Evolutionary conservation across 1,140 invertebrate species (phyloP), one percentile per base, ranked within the genome.

Genomic region (Brachionus manjavacas): DNA sequence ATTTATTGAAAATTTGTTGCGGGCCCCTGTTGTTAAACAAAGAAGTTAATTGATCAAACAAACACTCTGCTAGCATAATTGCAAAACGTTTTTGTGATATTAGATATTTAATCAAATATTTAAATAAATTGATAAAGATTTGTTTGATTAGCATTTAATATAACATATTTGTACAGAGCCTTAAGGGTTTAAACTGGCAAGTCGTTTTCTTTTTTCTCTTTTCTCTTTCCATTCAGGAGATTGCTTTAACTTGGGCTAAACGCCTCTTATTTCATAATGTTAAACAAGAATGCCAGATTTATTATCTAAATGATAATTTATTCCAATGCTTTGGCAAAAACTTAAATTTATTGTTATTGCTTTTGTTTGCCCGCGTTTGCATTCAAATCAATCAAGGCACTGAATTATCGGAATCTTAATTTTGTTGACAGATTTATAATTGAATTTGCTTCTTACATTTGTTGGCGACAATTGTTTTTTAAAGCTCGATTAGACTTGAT

Each of bases 41-140:
- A 60, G 16, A 60, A 60, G 20, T 60, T 60, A 60, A 60, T 60
- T 60, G 52, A 60, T 60, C 52, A 60, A 20, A 60, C 1, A 60
- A 60, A 60, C 52, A 60, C 52, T 60, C 7, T 23, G 52, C 52
- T 8, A 60, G n/a, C 11, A 60, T 60, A 60, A 55, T 55, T 55
- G 52, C 52, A 55, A 60, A 60, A 60, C 20, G 4, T n/a, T 60
- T 60, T 9, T 60, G 52, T 60, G 20, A 60, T 60, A 60, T 60
- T 60, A 60, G n/a, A 60, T 60, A 60, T 60, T 60, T 60, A 60
- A 60, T 60, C 52, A 60, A 60, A 60, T 60, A 60, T 60, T 60
- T 60, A 60, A 60, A 60, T 20, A 60, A 60, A 60, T 20, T 60
- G 52, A 60, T 60, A 60, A 60, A 60, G 52, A 60, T 60, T 60